Conservation (phyloP, 2,888 invertebrate species). For the Hydraecia micacea region DNA sequence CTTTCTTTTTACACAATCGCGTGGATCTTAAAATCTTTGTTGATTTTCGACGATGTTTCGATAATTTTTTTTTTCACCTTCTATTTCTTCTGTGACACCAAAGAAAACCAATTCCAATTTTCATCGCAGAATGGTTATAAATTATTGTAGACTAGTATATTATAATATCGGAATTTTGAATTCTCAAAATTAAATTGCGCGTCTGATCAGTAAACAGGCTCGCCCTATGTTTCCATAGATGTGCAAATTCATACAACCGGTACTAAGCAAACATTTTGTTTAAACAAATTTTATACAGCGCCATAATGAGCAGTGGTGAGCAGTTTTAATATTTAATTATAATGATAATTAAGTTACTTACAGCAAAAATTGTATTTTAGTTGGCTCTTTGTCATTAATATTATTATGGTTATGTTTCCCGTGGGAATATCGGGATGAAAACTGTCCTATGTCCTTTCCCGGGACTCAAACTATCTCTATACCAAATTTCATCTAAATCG, state of each 20-base stretch:
- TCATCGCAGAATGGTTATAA: background rate
- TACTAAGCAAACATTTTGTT: slow-evolving; percentile 48
- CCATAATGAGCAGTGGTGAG: slow-evolving; percentile 38
- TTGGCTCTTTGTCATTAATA: slow-evolving; percentile 22
- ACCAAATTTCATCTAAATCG: too few relatives aligned
- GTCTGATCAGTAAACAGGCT: background rate
- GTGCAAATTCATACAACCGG: slow-evolving; percentile 32
- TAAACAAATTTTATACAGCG: slow-evolving; percentile 47
- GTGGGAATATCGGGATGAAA: too few relatives aligned
- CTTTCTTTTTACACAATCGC: too few relatives aligned
- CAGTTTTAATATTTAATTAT: slow-evolving; percentile 41
- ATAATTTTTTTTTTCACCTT: too few relatives aligned
- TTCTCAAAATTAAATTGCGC: background rate
- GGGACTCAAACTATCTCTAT: too few relatives aligned
- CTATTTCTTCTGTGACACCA: too few relatives aligned
- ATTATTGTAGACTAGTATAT: background rate
- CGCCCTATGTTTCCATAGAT: slow-evolving; percentile 37
- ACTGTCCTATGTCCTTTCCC: too few relatives aligned
- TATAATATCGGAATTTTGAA: too few relatives aligned
- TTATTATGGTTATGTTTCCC: background rate
- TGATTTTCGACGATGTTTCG: too few relatives aligned
- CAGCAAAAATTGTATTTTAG: slow-evolving; percentile 14
- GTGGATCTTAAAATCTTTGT: too few relatives aligned
- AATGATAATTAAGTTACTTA: slow-evolving; percentile 37
- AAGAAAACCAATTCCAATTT: background rate